phyloP scores from a whole-genome alignment of 2,888 invertebrate genomes.

The Aradus depressus region DNA sequence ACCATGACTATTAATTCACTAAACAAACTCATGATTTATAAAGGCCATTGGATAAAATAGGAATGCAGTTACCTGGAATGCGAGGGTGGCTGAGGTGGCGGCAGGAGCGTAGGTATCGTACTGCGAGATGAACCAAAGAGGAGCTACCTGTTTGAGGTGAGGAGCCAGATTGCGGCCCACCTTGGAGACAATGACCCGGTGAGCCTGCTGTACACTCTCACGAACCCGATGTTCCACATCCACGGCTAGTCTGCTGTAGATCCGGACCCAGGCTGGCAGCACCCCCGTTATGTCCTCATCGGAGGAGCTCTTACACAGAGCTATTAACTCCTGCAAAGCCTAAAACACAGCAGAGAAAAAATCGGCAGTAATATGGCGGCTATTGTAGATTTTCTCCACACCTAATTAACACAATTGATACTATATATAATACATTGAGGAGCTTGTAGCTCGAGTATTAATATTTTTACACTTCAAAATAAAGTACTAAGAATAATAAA shows the following conservation, averaged over 20 bases:
- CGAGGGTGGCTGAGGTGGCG: conserved; percentile 54
- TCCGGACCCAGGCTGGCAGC: conserved; percentile 71
- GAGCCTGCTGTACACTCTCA: conserved; percentile 64
- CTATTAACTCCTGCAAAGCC: conserved; percentile 72
- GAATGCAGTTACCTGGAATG: conserved; percentile 46
- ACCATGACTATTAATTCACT: conserved; percentile 3
- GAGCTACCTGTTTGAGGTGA: conserved; percentile 62
- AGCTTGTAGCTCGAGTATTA: too few species aligned
- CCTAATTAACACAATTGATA: too few species aligned
- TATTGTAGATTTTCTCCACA: too few species aligned
- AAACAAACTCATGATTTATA: background rate
- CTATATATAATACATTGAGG: too few species aligned
- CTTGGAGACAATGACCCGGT: conserved; percentile 52
- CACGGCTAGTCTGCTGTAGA: conserved; percentile 60
- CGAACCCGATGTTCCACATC: conserved; percentile 76
- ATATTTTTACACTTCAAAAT: too few species aligned
- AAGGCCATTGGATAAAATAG: conserved; percentile 9
- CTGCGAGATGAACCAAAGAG: conserved; percentile 74
- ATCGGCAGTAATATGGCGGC: too few species aligned
- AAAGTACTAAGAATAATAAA: too few species aligned
- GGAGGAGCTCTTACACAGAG: conserved; percentile 53
- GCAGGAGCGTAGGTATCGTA: conserved; percentile 80
- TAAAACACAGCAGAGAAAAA: conserved; percentile 35
- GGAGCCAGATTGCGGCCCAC: conserved; percentile 69
- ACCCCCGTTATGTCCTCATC: conserved; percentile 55